Conservation (phyloP, 2,113 vertebrate genomes). For the Stomatorhinus ivindoensis region DNA sequence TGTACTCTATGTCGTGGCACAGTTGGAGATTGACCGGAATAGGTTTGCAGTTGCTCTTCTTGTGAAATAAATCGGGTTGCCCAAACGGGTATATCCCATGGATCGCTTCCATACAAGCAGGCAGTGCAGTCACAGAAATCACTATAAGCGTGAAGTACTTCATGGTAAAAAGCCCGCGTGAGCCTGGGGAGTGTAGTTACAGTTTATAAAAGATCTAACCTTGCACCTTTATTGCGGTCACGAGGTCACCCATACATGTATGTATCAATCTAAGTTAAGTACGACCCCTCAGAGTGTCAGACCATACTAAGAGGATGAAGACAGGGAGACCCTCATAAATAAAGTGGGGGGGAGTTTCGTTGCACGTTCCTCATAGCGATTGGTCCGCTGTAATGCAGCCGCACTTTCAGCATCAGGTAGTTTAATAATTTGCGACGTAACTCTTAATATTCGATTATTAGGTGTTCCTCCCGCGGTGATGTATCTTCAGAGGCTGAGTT, state of each 20-base stretch:
- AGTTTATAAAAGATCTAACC: not conserved
- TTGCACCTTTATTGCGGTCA: not conserved
- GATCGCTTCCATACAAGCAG: conserved; percentile 59
- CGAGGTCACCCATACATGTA: not conserved
- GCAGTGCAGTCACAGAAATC: conserved; percentile 53
- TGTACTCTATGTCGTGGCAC: conserved; percentile 91
- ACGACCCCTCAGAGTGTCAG: not conserved
- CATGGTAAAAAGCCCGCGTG: conserved; percentile 31
- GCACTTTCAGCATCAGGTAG: not conserved
- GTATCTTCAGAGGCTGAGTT: not conserved
- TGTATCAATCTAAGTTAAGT: not conserved
- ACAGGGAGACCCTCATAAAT: conserved; percentile 60
- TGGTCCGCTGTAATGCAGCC: conserved; percentile 44
- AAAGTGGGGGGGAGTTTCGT: conserved; percentile 58
- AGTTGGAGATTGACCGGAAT: conserved; percentile 81
- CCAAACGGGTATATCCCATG: conserved; percentile 79
- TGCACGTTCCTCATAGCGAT: conserved; percentile 51
- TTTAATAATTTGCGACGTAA: not conserved
- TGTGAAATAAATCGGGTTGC: conserved; percentile 78
- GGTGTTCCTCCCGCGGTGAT: not conserved
- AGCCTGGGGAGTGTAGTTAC: not conserved
- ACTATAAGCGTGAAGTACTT: conserved; percentile 30
- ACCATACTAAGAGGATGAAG: not conserved
- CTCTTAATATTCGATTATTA: not conserved
- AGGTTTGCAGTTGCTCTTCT: conserved; percentile 84